Conservation (phyloP, 2,113 vertebrate genomes). For the Xenopus laevis region DNA sequence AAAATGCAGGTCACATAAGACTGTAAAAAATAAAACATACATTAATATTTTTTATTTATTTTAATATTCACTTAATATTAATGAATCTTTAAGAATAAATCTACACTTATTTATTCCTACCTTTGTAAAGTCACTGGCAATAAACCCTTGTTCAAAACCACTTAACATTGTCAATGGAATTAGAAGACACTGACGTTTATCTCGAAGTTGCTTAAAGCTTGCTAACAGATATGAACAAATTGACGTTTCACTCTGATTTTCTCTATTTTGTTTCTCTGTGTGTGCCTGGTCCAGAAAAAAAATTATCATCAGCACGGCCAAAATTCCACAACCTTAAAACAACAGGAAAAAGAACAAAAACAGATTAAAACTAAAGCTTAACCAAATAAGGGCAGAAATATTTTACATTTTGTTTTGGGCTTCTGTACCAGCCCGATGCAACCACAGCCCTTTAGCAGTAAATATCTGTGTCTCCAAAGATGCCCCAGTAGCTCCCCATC, state of each 20-base stretch:
- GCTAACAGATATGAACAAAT: slow-evolving; percentile 75
- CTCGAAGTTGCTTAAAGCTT: slow-evolving; percentile 76
- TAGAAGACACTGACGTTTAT: slow-evolving; percentile 79
- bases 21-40: slow-evolving; percentile 56
- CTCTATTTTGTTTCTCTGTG: slow-evolving; percentile 41
- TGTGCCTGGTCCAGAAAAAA: slow-evolving; percentile 72
- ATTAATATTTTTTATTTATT: no score
- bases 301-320: slow-evolving; percentile 76
- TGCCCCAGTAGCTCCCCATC: no score
- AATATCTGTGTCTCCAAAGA: no score
- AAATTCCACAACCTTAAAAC: slow-evolving; percentile 74
- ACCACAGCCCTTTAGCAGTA: no score
- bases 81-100: background rate
- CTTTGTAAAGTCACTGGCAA: slow-evolving; percentile 89
- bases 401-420: no score
- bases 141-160: slow-evolving; percentile 90
- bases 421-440: no score
- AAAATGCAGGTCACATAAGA: slow-evolving; percentile 84
- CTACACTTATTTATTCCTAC: slow-evolving; percentile 51
- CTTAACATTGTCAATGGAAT: slow-evolving; percentile 88
- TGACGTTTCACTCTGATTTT: slow-evolving; percentile 30
- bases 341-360: background rate
- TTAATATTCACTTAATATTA: no score
- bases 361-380: background rate
- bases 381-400: no score